phyloP scores from a whole-genome alignment of 92 coral and sea anemone species.

The Porites divaricata region DNA sequence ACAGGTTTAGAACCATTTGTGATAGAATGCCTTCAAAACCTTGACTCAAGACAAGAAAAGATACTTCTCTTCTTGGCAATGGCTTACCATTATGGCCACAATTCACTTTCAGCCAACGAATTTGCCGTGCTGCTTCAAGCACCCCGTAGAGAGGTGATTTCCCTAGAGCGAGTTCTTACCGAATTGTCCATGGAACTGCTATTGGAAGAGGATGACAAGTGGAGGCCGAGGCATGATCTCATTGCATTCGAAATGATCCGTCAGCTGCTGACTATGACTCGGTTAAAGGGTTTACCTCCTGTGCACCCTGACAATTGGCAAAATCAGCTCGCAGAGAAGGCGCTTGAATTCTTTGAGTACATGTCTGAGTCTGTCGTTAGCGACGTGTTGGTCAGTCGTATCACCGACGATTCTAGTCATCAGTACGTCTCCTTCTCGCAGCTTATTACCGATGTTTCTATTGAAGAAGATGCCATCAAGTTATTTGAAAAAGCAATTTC shows the following conservation, averaged over 20 bases:
- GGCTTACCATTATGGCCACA: slow-evolving; percentile 71
- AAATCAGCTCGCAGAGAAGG: slow-evolving; percentile 47
- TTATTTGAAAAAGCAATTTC: slow-evolving; percentile 64
- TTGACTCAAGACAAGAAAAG: slow-evolving; percentile 1
- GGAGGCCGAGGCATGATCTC: slow-evolving; percentile 66
- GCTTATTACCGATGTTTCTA: slow-evolving; percentile 45
- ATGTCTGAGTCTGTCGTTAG: slow-evolving; percentile 46
- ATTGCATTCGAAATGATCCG: slow-evolving; percentile 50
- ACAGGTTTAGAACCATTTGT: slow-evolving; percentile 67
- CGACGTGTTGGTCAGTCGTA: slow-evolving; percentile 49
- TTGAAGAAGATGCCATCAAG: slow-evolving; percentile 53
- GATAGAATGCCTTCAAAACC: slow-evolving; percentile 44
- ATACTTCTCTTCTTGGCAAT: slow-evolving; percentile 64
- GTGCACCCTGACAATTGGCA: slow-evolving; percentile 58
- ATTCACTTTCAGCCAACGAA: slow-evolving; percentile 14
- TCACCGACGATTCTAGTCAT: slow-evolving; percentile 19
- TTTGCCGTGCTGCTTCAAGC: slow-evolving; percentile 39
- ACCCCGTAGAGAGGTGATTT: slow-evolving; percentile 28
- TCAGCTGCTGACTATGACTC: slow-evolving; percentile 38
- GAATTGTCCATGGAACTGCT: slow-evolving; percentile 47
- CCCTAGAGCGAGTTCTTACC: slow-evolving; percentile 27
- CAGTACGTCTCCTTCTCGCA: slow-evolving; percentile 35
- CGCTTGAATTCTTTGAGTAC: slow-evolving; percentile 42
- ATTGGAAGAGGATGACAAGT: slow-evolving; percentile 64
- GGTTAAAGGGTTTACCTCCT: neutral